Base-by-base conservation (phyloP, 2,797 vertebrate genomes). In the Trachurus trachurus region DNA sequence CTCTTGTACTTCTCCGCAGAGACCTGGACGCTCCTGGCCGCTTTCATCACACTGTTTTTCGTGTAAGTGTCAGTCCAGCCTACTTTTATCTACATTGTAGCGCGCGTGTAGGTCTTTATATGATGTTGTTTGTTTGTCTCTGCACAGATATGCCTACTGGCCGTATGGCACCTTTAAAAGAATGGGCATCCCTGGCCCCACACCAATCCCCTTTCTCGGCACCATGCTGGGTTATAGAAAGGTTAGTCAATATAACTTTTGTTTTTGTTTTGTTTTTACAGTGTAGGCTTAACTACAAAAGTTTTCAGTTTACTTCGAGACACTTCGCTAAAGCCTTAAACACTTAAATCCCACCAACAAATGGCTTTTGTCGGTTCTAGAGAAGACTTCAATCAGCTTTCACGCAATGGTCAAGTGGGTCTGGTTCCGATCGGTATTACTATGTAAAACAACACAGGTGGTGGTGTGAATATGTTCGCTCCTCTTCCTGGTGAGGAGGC, bases 11-110 rank as follows among this genome's bases (percentile, higher is more conserved):
- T 94, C 68, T 95, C 93, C 0, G 17, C 84, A 6, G 93, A 93
- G 82, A 95, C 93, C 3, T 95, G 94, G 94, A 90, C 91, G 47
- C 89, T 95, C 17, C 80, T 95, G 77, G 52, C 89, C 0, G 63
- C 87, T n/a, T 22, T 93, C 12, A 2, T 94, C 44, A 91, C 88
- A 1, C 74, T 95, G 39, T 0, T 93, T 1, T 1, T 80, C 22
- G 64, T 92, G 95, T 95, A 66, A 73, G 83, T 86, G 31, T 6
- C 9, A 39, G 2, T 19, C 2, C 71, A 10, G 0, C 44, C 12
- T 34, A 75, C 26, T 26, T 26, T 26, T 26, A 26, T 3, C 26
- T 26, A 26, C 26, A 26, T 26, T 3, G 26, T 26, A 26, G 26
- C 26, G 26, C 31, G 5, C 6, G 31, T 34, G 31, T 34, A 34